Percentiles rank a stretch among this genome's conserved stretches.
phyloP scores from a whole-genome alignment of 2,113 vertebrate species.

The Nibea albiflora region DNA sequence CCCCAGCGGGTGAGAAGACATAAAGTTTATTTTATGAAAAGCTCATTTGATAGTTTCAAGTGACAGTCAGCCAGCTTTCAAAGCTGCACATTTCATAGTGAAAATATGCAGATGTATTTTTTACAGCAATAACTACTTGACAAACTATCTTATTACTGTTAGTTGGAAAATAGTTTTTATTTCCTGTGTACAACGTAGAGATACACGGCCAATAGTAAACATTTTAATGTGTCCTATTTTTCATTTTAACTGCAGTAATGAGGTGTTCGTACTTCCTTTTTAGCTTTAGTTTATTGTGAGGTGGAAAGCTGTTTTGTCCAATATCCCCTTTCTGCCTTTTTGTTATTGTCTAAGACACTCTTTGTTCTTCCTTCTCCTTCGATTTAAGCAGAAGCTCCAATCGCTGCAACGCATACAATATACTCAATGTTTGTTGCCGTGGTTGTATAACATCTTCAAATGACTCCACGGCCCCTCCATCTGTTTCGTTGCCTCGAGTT shows the following conservation, averaged over 20 bases:
- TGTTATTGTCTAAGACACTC: neutral
- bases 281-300: neutral
- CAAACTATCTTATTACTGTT: neutral
- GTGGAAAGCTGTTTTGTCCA: neutral
- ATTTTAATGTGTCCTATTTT: neutral
- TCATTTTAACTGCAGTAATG: neutral
- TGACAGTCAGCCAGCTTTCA: neutral
- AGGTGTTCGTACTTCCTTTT: neutral
- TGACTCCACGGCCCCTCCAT: neutral
- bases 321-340: neutral
- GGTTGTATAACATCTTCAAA: slow-evolving; percentile 5
- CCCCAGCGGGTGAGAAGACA: too few relatives aligned
- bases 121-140: neutral
- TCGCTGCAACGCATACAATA: slow-evolving; percentile 6
- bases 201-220: neutral
- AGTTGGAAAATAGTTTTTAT: neutral
- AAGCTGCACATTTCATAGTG: neutral
- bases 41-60: neutral
- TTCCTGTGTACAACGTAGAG: neutral
- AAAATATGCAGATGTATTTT: neutral
- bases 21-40: neutral
- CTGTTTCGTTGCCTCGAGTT: neutral
- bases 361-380: neutral
- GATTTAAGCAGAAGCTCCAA: slow-evolving; percentile 7
- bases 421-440: slow-evolving; percentile 15